Evolutionary conservation across 2,797 vertebrate species (phyloP).

Genomic region (Chelonia mydas): DNA sequence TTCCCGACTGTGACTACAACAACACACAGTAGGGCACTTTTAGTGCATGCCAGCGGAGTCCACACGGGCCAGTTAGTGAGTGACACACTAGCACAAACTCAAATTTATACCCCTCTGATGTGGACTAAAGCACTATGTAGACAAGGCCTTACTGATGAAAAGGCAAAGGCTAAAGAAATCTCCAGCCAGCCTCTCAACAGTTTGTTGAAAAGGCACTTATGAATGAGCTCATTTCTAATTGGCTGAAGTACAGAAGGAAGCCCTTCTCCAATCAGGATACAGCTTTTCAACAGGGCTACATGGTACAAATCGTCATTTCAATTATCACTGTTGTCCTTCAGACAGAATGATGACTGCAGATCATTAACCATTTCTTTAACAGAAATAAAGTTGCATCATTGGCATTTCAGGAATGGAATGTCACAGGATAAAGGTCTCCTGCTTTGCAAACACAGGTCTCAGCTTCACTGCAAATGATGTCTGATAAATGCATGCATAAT

Average conservation of each 20-base stretch:
- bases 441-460: background rate
- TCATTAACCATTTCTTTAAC: background rate
- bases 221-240: fast-evolving
- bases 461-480: background rate
- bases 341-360: background rate
- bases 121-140: background rate
- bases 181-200: background rate
- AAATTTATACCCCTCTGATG: background rate
- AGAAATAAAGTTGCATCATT: background rate
- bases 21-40: background rate
- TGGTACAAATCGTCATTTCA: background rate
- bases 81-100: background rate
- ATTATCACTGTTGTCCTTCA: background rate
- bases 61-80: background rate
- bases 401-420: background rate
- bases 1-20: background rate
- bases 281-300: background rate
- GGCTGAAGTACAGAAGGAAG: fast-evolving
- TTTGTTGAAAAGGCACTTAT: background rate
- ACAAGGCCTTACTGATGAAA: background rate
- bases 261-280: background rate
- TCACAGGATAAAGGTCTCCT: constrained; percentile 3
- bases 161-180: background rate
- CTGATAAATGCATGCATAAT: background rate
- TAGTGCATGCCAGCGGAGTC: background rate